phyloP scores from a whole-genome alignment of 1,140 invertebrate genomes.

The Eumaeus atala region DNA sequence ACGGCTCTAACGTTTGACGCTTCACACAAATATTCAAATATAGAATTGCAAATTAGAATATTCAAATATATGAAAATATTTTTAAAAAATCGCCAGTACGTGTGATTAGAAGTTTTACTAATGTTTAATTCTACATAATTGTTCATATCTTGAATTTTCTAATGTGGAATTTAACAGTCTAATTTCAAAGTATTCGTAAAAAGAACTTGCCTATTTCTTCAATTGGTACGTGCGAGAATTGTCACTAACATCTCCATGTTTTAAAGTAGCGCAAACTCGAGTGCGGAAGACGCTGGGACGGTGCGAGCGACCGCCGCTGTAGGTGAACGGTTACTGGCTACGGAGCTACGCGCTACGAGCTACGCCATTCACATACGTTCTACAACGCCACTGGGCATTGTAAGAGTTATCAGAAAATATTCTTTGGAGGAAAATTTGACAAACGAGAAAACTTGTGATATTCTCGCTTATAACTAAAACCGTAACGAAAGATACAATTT shows the following conservation, averaged over 20 bases:
- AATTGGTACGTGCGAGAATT: neutral
- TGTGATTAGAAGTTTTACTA: too few relatives aligned
- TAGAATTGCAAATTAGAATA: too few relatives aligned
- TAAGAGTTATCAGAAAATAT: neutral
- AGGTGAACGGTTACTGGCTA: conserved; percentile 4
- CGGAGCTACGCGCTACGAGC: conserved; percentile 40
- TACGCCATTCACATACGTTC: conserved; percentile 24
- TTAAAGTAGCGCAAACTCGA: conserved; percentile 1
- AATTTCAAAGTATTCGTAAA: neutral
- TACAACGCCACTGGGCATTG: conserved; percentile 12
- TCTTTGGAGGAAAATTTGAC: too few relatives aligned
- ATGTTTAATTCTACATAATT: too few relatives aligned
- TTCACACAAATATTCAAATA: too few relatives aligned
- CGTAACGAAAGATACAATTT: neutral
- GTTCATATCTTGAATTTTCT: too few relatives aligned
- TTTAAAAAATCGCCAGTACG: too few relatives aligned
- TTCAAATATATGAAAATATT: too few relatives aligned
- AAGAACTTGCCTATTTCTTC: conserved; percentile 3
- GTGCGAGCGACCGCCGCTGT: conserved; percentile 7
- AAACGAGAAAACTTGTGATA: neutral
- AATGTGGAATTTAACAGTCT: too few relatives aligned
- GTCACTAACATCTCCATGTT: conserved; percentile 5
- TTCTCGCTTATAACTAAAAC: neutral
- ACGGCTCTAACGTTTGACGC: neutral
- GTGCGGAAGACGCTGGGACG: conserved; percentile 6